Base-by-base conservation (phyloP, 2,888 invertebrate species). In the Labia minor region DNA sequence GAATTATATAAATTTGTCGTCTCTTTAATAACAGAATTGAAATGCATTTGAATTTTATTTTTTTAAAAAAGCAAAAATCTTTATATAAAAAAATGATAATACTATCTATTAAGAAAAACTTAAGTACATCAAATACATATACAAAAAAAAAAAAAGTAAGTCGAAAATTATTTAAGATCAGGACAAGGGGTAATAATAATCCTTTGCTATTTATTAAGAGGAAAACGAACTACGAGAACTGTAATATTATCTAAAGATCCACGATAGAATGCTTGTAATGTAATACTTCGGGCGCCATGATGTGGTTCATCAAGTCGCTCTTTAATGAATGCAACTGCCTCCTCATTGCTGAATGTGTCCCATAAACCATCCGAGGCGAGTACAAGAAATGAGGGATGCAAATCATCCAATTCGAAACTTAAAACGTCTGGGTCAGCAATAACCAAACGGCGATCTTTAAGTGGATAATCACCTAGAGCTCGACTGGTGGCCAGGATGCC, bases 181-280 rank as follows among this genome's bases (percentile, higher is more conserved):
- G 4, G 49, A 14, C 6, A 49, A 49, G 2, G 2, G 16, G 49
- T 10, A 14, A 11, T 2, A 16, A n/a, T n/a, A n/a, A 49, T 49
- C n/a, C 6, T 49, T 49, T 49, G 49, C n/a, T 49, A 49, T 49
- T 49, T 4, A 49, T 3, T 49, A n/a, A 49, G 3, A 11, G 49
- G 49, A 49, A 95, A 88, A 78, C 91, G 89, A 69, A 95, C 89
- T 68, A 97, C 85, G 78, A 97, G 82, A 68, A 96, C 94, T 62
- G 95, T 95, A 68, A 97, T 95, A 79, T 97, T 97, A 80, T 97
- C 97, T 69, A 92, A 85, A 1, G 95, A 95, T 62, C 95, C 95
- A 73, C 92, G 85, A 74, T 91, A 88, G 78, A 91, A 94, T 14
- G 96, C 93, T 78, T 95, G 92, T 71, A 93, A 81, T 19, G 92